These are phyloP conservation scores for Brachionus manjavacas DNA, from an alignment of 1,140 invertebrate genomes.

Conservation along the genomic window DNA sequence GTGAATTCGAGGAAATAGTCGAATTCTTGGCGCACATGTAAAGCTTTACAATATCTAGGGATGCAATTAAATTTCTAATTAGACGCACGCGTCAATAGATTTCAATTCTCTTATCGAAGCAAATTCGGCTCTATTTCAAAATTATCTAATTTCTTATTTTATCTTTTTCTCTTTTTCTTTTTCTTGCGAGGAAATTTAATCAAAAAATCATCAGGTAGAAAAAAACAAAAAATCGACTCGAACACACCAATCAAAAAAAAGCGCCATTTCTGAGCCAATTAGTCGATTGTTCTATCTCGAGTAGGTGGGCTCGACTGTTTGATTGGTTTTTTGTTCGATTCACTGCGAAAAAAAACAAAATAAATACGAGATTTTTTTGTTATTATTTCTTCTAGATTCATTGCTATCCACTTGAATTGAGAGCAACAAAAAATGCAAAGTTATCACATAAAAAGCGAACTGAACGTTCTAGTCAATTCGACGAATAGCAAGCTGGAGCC, in stretches of 20 bases:
- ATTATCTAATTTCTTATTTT: conserved; percentile 9
- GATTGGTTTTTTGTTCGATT: background rate
- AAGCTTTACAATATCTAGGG: background rate
- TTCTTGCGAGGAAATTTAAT: background rate
- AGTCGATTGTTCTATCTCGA: background rate
- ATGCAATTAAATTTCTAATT: background rate
- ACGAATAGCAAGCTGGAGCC: background rate
- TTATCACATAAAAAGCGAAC: background rate
- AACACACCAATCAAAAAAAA: background rate
- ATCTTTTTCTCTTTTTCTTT: background rate
- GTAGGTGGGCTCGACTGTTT: background rate
- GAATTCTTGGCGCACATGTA: background rate
- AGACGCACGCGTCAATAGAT: background rate
- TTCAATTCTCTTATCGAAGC: background rate
- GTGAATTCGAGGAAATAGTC: background rate
- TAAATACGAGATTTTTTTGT: conserved; percentile 21
- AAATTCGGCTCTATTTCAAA: background rate
- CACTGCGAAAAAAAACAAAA: background rate
- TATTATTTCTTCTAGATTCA: background rate
- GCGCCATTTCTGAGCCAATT: background rate
- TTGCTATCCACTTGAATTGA: background rate
- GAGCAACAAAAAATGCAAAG: background rate
- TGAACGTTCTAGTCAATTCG: conserved; percentile 8
- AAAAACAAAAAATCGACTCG: background rate
- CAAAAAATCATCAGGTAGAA: background rate